Evolutionary conservation across 1,140 invertebrate species (phyloP).

Genomic region (Ceratoteleas bidentatus): DNA sequence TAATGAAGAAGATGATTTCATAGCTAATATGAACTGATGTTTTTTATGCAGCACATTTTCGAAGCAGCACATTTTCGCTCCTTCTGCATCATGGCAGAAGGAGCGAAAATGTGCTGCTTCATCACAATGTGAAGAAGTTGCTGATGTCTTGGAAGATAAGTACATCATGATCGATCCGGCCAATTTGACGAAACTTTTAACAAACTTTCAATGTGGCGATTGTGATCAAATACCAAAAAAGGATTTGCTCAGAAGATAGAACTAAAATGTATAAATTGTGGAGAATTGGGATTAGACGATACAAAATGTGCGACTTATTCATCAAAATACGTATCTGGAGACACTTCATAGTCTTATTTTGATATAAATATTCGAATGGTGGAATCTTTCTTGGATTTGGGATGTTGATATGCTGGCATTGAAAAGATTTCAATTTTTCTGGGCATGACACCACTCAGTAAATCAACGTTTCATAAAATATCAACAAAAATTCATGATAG

Average conservation of each 20-base stretch:
- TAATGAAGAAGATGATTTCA: not conserved
- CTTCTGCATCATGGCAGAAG: not conserved
- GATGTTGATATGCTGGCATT: constrained; percentile 7
- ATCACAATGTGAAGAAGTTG: constrained; percentile 7
- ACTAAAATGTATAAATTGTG: constrained; percentile 6
- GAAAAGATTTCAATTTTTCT: constrained; percentile 12
- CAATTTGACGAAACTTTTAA: constrained; percentile 13
- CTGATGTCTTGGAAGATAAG: constrained; percentile 7
- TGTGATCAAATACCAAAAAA: constrained; percentile 8
- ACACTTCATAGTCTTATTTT: not conserved
- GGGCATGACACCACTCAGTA: constrained; percentile 6
- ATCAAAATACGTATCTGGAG: constrained; percentile 8
- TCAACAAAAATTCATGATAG: constrained; percentile 5
- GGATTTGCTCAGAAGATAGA: constrained; percentile 6
- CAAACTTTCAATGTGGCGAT: constrained; percentile 4
- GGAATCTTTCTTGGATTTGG: constrained; percentile 7
- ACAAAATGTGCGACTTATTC: constrained; percentile 10
- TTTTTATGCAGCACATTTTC: too few relatives aligned
- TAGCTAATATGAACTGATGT: not conserved
- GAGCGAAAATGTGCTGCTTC: constrained; percentile 13
- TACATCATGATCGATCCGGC: constrained; percentile 12
- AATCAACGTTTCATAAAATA: constrained; percentile 9
- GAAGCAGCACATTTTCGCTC: too few relatives aligned
- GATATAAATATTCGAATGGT: constrained; percentile 7
- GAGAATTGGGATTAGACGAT: constrained; percentile 5